Evolutionary conservation across 2,888 invertebrate species (phyloP), one percentile per base, ranked within the genome.

Genomic region (Hypselothyrea guttata): DNA sequence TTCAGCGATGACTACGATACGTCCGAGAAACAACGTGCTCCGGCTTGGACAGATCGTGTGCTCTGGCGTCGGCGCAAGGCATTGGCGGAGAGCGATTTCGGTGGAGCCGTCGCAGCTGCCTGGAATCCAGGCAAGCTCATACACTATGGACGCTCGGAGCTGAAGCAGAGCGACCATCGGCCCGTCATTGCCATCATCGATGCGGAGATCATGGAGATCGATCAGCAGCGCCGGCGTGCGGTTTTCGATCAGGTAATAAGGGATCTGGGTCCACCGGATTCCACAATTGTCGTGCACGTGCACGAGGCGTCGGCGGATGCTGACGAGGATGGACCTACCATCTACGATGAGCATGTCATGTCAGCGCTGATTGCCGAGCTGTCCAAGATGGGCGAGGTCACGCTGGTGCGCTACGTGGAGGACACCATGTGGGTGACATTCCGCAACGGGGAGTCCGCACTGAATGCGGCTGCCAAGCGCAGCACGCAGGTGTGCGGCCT

Each of bases 1-100:
- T 99, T 99, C 89, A 98, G 98, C 83, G 98, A 99, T 89, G 98
- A 99, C 90, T 99, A 98, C 88, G 99, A 99, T 89, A 99, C 99
- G 0, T 98, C 98, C 87, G 99, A 99, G 89, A 99, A 99, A 90
- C 94, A 95, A 87, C 93, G 99, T 57, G 96, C 97, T 0, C 99
- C 99, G 0, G 99, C 99, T 3, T 99, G 98, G 98, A 99, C 99
- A 0, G 99, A 99, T 90, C 92, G 99, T 63, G 93, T 99, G n/a
- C 91, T 99, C 56, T 99, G 98, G 97, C 94, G 95, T 87, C 93
- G 96, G 59, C 92, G 95, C 73, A 94, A 93, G 86, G 92, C 95
- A 55, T 92, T 94, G 15, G 92, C 94, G 16, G 95, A 95, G 76
- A 92, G 93, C 38, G 94, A 94, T 88, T 77, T 78, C 30, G 69